Evolutionary conservation across 1,140 invertebrate species (phyloP).

Genomic region (Pogonognathellus flavescens): DNA sequence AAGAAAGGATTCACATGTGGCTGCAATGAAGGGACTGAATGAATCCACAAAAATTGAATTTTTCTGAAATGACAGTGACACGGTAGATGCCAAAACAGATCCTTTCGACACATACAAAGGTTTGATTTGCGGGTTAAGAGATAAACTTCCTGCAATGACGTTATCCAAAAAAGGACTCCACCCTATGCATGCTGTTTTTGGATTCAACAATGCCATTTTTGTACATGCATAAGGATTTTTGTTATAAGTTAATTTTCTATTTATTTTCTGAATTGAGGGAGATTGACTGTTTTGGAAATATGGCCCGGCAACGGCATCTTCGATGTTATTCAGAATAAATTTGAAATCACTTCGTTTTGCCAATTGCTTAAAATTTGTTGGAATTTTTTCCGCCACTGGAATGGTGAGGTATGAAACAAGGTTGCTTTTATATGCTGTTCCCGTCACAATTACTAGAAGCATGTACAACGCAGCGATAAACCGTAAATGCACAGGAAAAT

Average conservation of each 20-base stretch:
- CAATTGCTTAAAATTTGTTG: too few species aligned
- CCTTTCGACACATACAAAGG: neutral
- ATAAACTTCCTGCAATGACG: neutral
- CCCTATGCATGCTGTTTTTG: too few species aligned
- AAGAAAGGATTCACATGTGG: neutral
- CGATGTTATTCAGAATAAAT: too few species aligned
- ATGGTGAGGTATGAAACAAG: too few species aligned
- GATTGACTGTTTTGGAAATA: neutral
- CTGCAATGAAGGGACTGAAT: neutral
- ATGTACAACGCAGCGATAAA: constrained; percentile 44
- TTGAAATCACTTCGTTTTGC: too few species aligned
- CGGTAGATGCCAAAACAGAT: neutral
- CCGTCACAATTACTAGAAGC: constrained; percentile 21
- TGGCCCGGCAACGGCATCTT: neutral
- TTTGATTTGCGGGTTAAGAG: neutral
- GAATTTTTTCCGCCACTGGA: too few species aligned
- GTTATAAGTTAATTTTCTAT: neutral
- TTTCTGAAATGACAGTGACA: neutral
- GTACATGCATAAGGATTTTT: neutral
- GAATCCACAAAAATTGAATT: too few species aligned
- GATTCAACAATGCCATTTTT: neutral
- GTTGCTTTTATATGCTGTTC: too few species aligned
- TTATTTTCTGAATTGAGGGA: neutral
- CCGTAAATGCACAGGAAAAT: too few species aligned
- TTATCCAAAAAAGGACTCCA: neutral